A percentile compares a stretch with the other conserved stretches of the same genome.
These are phyloP conservation scores for Chydorus sphaericus DNA, from an alignment of 2,888 invertebrate species.

Conservation along the genomic window DNA sequence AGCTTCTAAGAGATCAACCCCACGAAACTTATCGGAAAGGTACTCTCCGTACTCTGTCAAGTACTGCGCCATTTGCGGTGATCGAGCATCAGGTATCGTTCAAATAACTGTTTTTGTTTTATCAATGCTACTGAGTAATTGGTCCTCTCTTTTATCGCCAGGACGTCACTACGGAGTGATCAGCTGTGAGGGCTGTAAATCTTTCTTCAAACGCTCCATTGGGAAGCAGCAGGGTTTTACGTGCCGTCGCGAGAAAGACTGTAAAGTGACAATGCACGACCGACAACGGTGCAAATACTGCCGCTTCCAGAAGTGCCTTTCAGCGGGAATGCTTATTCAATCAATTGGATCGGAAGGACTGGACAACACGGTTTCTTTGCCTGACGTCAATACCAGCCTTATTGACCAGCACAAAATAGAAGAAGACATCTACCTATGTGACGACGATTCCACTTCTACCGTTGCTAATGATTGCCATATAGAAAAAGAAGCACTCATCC, in stretches of 20 bases:
- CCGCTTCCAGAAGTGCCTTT: slow-evolving; percentile 89
- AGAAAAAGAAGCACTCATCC: slow-evolving; percentile 48
- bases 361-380: neutral
- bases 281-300: slow-evolving; percentile 97
- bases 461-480: slow-evolving; percentile 39
- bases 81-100: slow-evolving; percentile 63
- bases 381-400: neutral
- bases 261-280: slow-evolving; percentile 96
- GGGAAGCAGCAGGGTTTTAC: slow-evolving; percentile 93
- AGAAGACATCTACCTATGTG: slow-evolving; percentile 26
- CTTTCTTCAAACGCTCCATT: slow-evolving; percentile 94
- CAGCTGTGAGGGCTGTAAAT: slow-evolving; percentile 92
- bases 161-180: slow-evolving; percentile 81
- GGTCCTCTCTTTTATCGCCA: slow-evolving; percentile 21
- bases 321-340: slow-evolving; percentile 96
- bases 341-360: neutral
- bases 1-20: too few relatives aligned
- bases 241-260: slow-evolving; percentile 88
- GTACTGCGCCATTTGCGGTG: slow-evolving; percentile 88
- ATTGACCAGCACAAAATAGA: slow-evolving; percentile 13
- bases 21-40: neutral
- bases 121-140: neutral
- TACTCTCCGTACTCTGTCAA: slow-evolving; percentile 38
- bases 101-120: neutral
- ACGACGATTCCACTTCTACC: slow-evolving; percentile 31